Conservation (phyloP, 2,888 invertebrate genomes). For the Coronaproctus castanopsis region DNA sequence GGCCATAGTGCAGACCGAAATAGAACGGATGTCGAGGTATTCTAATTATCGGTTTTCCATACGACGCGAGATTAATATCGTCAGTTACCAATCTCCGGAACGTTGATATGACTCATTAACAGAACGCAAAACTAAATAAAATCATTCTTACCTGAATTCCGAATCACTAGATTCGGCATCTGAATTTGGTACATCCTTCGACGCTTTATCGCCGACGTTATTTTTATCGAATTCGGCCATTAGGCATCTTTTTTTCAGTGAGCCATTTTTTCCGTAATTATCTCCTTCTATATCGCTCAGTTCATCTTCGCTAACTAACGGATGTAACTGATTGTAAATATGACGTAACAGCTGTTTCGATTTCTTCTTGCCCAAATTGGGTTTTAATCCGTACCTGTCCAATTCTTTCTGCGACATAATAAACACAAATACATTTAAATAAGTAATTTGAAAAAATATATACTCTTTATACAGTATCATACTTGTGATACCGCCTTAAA, state of each 20-base stretch:
- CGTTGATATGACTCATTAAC: background rate
- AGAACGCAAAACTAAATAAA: background rate
- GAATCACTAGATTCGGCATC: no score
- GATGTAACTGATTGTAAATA: slow-evolving; percentile 36
- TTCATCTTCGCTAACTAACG: slow-evolving; percentile 16
- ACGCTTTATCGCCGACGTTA: no score
- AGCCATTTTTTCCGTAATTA: background rate
- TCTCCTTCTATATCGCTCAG: background rate
- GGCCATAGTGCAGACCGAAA: no score
- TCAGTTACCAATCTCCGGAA: no score
- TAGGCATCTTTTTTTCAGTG: background rate
- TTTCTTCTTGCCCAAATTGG: slow-evolving; percentile 29
- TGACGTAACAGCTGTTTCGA: slow-evolving; percentile 33
- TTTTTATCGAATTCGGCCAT: background rate
- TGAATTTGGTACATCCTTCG: no score
- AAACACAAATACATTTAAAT: no score
- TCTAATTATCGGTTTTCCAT: no score
- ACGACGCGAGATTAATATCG: no score
- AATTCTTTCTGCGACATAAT: slow-evolving; percentile 29
- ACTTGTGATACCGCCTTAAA: no score
- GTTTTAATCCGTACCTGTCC: slow-evolving; percentile 33
- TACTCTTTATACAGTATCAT: no score
- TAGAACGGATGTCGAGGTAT: no score
- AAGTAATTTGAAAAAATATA: no score
- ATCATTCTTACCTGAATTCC: background rate